Evolutionary conservation across 2,797 vertebrate species (phyloP).

Genomic region (Gallinago stenura): DNA sequence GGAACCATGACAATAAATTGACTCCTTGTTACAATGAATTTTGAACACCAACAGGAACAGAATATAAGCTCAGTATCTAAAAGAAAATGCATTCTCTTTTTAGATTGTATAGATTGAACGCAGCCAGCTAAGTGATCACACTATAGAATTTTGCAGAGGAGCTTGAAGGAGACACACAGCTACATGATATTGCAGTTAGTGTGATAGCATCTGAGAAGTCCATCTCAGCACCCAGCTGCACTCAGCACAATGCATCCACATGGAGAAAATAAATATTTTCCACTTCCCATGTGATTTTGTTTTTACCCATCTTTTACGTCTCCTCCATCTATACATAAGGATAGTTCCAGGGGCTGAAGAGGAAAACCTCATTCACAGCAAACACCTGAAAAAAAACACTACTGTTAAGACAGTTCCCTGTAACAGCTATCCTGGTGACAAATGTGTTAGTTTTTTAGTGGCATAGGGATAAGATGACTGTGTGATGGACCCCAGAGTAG

Average conservation of each 20-base stretch:
- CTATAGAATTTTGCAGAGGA: background rate
- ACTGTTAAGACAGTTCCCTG: background rate
- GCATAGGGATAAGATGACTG: background rate
- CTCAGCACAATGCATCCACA: background rate
- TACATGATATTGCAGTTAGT: slow-evolving; percentile 44
- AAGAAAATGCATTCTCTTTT: background rate
- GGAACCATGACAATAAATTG: background rate
- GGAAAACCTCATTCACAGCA: background rate
- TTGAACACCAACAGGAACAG: background rate
- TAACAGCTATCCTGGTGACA: background rate
- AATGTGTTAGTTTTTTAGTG: background rate
- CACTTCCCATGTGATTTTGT: background rate
- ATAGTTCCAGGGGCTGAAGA: background rate
- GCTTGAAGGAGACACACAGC: background rate
- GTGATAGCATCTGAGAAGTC: slow-evolving; percentile 46
- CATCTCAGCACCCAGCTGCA: background rate
- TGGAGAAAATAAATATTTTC: background rate
- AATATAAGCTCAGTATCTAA: background rate
- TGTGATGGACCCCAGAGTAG: background rate
- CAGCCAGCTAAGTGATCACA: background rate
- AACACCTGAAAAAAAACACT: background rate
- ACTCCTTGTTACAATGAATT: background rate
- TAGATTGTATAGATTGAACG: background rate
- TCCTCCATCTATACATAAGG: background rate
- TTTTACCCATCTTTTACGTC: background rate